Evolutionary conservation across 2,888 invertebrate species (phyloP), one percentile per base, ranked within the genome.

Genomic region (Peribatodes rhomboidaria): DNA sequence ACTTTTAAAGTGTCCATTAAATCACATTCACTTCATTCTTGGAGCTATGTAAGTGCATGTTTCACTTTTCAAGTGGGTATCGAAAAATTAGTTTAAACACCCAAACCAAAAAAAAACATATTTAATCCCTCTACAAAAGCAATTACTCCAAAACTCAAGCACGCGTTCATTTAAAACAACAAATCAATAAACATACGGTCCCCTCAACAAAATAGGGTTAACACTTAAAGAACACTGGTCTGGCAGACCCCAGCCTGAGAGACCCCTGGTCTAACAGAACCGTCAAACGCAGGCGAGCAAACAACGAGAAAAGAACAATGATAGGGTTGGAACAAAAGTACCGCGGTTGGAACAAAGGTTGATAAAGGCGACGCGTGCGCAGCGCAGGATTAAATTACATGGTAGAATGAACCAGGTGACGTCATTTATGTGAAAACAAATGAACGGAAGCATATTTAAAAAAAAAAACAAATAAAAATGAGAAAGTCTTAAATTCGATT

Each of bases 121-220:
- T n/a, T 41, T 44, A 14, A 42, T 41, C 33, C 18, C 39, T 50
- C n/a, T 44, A 39, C 22, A 52, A 62, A 47, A 63, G 31, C 53
- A 57, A 63, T 63, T 57, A 63, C 62, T 49, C 18, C 37, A 50
- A 39, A 49, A 58, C 16, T 61, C 60, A 54, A 62, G 59, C 52
- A 58, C 60, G 41, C 65, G 46, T 54, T 62, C 46, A 61, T 61
- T 54, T 53, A 59, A 55, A 65, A 59, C 61, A 69, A 69, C 68
- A 66, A 69, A 69, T 65, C 67, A 58, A 69, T 69, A 64, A 68
- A 54, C 65, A 65, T 68, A 68, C 54, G 65, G 16, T 57, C 52
- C 61, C 49, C 37, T 10, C 14, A 27, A 10, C 50, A 39, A 14
- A 55, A 47, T 20, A 50, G 56, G 46, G 52, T 37, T 62, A 46